A percentile compares a stretch with the other conserved stretches of the same genome.
phyloP scores from a whole-genome alignment of 1,140 invertebrate species.

The Ruditapes philippinarum region DNA sequence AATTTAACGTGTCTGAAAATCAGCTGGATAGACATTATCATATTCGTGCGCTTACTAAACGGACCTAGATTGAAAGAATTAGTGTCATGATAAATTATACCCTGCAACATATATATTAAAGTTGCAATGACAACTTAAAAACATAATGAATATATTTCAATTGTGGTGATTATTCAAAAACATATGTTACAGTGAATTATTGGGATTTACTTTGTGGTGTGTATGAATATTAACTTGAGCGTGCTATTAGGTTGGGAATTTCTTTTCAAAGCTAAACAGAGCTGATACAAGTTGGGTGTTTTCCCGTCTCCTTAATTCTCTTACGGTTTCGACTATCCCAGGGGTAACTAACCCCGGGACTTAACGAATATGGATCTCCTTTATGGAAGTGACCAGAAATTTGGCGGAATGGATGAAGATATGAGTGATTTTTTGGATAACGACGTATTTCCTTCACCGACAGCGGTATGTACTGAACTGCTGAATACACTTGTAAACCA shows the following conservation, averaged over 20 bases:
- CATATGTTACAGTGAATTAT: slow-evolving; percentile 20
- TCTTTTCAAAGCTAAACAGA: slow-evolving; percentile 58
- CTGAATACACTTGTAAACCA: too few species aligned
- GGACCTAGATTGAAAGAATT: slow-evolving; percentile 6
- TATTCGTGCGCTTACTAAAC: slow-evolving; percentile 56
- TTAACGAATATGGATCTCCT: slow-evolving; percentile 83
- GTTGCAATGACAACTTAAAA: background rate
- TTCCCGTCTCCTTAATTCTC: slow-evolving; percentile 44
- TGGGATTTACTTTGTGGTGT: slow-evolving; percentile 56
- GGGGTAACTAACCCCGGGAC: slow-evolving; percentile 80
- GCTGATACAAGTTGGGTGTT: slow-evolving; percentile 55
- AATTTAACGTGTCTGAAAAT: slow-evolving; percentile 58
- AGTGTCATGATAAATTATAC: background rate
- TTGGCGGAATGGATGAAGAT: slow-evolving; percentile 80
- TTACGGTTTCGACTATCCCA: slow-evolving; percentile 77
- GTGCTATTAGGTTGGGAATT: slow-evolving; percentile 53
- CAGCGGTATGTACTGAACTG: slow-evolving; percentile 72
- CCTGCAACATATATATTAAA: background rate
- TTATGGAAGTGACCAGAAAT: slow-evolving; percentile 83
- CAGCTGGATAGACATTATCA: slow-evolving; percentile 49
- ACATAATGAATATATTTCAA: background rate
- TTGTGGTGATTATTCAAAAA: background rate
- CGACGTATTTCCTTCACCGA: slow-evolving; percentile 78
- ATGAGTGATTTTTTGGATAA: slow-evolving; percentile 80
- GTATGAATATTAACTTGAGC: background rate